Percentiles rank a stretch among this genome's conserved stretches.
Conservation (phyloP, 2,113 vertebrate species). For the Anoura caudifer region DNA sequence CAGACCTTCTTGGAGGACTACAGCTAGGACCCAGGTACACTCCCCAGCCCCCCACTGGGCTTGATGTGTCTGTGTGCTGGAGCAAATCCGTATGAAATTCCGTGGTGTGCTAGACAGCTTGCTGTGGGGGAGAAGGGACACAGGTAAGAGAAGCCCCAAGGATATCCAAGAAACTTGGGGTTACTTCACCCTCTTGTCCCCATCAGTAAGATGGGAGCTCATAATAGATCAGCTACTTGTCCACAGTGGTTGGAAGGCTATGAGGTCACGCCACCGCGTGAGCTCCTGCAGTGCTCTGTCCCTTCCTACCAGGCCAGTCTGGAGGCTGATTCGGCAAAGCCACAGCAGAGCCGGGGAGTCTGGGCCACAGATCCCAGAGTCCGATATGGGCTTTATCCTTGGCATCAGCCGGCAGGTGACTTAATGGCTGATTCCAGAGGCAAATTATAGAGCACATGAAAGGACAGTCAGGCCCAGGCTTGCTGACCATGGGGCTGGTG, state of each 20-base stretch:
- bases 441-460: slow-evolving; percentile 65
- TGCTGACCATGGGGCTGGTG: slow-evolving; percentile 25
- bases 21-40: neutral
- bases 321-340: slow-evolving; percentile 52
- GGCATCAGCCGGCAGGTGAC: slow-evolving; percentile 44
- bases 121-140: neutral
- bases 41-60: neutral
- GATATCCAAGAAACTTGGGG: neutral
- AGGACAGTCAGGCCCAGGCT: slow-evolving; percentile 31
- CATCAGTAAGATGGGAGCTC: neutral
- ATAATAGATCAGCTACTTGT: neutral
- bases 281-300: neutral
- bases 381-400: slow-evolving; percentile 64
- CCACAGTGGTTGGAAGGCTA: neutral
- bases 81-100: neutral
- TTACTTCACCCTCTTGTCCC: neutral
- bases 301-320: neutral
- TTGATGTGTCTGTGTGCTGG: neutral
- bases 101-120: neutral
- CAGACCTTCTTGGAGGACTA: neutral
- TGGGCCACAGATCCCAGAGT: slow-evolving; percentile 62
- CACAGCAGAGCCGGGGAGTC: slow-evolving; percentile 55
- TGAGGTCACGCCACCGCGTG: neutral
- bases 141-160: neutral
- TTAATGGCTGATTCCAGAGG: slow-evolving; percentile 57